Conservation (phyloP, 1,140 invertebrate genomes). For the Drosophila sp. region DNA sequence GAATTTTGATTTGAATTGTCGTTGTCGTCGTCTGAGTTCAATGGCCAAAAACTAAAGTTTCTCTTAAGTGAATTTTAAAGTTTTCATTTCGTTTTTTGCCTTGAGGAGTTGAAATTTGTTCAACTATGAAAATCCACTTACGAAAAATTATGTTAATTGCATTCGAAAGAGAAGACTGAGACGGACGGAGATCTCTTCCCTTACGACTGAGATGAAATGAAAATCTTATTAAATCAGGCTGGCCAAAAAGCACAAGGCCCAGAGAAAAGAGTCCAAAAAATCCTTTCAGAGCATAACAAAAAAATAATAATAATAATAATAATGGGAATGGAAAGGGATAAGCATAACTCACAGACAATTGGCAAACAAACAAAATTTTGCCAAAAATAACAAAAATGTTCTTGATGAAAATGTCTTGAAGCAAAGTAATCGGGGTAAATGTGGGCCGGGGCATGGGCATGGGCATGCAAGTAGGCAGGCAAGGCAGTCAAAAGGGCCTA, state of each 20-base stretch:
- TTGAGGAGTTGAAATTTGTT: conserved; percentile 37
- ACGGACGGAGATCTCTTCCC: neutral
- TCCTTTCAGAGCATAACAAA: neutral
- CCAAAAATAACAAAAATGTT: conserved; percentile 67
- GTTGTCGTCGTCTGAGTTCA: conserved; percentile 45
- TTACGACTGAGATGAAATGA: conserved; percentile 38
- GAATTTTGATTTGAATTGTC: conserved; percentile 41
- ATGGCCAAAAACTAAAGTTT: conserved; percentile 67
- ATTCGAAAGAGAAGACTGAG: conserved; percentile 22
- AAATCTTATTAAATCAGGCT: conserved; percentile 66
- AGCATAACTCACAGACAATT: conserved; percentile 72
- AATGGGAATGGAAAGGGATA: conserved; percentile 36
- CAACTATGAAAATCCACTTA: conserved; percentile 70
- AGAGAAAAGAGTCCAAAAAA: conserved; percentile 8
- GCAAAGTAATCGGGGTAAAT: conserved; percentile 1
- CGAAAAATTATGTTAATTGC: conserved; percentile 73
- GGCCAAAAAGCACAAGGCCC: conserved; percentile 17
- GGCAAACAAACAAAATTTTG: conserved; percentile 74
- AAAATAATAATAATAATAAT: neutral
- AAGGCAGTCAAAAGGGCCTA: conserved; percentile 34
- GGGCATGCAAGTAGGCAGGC: neutral
- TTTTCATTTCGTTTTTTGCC: conserved; percentile 32
- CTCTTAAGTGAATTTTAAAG: conserved; percentile 52
- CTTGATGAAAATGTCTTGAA: conserved; percentile 49
- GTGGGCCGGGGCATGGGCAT: neutral